Conservation (phyloP, 2,888 invertebrate species). For the Campoplex capitator region DNA sequence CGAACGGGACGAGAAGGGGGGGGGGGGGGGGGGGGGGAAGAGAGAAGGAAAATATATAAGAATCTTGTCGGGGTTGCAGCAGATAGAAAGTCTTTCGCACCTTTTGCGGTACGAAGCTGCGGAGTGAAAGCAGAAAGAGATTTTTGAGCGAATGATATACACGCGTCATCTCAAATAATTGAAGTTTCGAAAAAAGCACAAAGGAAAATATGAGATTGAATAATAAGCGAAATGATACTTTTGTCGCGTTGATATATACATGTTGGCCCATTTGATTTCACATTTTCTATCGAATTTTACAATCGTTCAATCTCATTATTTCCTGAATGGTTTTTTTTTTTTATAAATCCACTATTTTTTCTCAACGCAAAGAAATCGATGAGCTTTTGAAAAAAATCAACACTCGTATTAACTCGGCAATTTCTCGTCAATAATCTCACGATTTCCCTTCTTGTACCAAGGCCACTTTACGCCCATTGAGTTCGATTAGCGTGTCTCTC, state of each 20-base stretch:
- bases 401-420: slow-evolving; percentile 37
- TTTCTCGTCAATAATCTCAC: slow-evolving; percentile 46
- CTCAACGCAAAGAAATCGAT: background rate
- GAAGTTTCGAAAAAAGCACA: background rate
- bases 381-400: slow-evolving; percentile 13
- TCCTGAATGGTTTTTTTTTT: background rate
- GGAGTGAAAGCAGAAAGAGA: slow-evolving; percentile 39
- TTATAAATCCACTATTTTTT: background rate
- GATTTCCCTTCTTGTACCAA: slow-evolving; percentile 69
- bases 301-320: background rate
- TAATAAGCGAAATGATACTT: background rate
- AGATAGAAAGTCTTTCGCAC: slow-evolving; percentile 59
- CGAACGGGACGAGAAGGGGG: slow-evolving; percentile 5
- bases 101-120: slow-evolving; percentile 26
- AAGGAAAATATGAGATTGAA: background rate
- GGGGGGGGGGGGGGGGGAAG: no score
- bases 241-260: background rate
- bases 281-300: background rate
- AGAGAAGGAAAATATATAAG: slow-evolving; percentile 21
- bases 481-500: slow-evolving; percentile 75
- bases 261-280: background rate
- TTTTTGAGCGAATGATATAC: background rate
- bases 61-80: slow-evolving; percentile 18
- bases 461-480: slow-evolving; percentile 75
- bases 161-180: background rate